Conservation (phyloP, 2,888 invertebrate genomes). For the Pammene fasciana region DNA sequence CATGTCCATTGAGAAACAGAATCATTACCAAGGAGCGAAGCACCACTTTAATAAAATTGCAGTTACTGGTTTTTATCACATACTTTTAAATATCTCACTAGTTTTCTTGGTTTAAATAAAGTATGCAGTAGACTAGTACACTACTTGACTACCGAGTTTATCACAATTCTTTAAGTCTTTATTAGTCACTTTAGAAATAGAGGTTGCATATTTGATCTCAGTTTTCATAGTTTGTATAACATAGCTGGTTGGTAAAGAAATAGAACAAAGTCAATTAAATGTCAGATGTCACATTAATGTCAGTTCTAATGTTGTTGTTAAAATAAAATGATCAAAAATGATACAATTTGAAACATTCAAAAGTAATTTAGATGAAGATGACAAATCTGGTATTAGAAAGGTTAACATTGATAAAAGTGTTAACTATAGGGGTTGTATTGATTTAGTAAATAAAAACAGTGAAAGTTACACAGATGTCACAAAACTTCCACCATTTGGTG, state of each 20-base stretch:
- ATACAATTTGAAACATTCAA: conserved; percentile 53
- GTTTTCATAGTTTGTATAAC: conserved; percentile 1
- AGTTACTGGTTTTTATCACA: no score
- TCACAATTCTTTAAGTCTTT: no score
- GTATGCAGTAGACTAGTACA: no score
- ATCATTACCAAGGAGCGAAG: no score
- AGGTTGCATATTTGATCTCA: not conserved
- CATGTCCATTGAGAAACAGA: no score
- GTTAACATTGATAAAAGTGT: conserved; percentile 52
- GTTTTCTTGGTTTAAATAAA: no score
- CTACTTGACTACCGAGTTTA: no score
- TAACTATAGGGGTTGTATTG: conserved; percentile 54
- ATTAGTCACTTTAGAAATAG: not conserved
- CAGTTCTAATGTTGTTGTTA: conserved; percentile 19
- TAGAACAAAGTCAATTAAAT: not conserved
- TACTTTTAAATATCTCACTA: no score
- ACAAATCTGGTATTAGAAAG: conserved; percentile 55
- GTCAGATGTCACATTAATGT: conserved; percentile 22
- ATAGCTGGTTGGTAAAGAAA: conserved; percentile 18
- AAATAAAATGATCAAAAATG: conserved; percentile 51
- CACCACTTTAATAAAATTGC: no score
- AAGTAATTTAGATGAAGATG: conserved; percentile 56
- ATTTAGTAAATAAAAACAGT: conserved; percentile 48
- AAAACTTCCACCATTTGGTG: conserved; percentile 57
- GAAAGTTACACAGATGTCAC: conserved; percentile 36